A percentile compares a stretch with the other conserved stretches of the same genome.
Conservation (phyloP, 2,888 invertebrate genomes). For the Epirrita christyi region DNA sequence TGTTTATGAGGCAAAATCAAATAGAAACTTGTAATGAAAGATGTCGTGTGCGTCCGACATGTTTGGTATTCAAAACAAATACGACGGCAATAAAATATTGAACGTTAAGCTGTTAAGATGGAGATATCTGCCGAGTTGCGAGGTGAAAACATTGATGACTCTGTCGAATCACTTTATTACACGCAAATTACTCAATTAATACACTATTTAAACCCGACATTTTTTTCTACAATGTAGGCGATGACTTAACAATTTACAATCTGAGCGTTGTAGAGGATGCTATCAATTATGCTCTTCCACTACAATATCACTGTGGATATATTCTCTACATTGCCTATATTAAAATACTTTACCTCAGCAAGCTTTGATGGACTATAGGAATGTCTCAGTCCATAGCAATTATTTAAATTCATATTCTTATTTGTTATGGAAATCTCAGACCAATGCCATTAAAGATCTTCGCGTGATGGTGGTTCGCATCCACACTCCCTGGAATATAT, state of each 20-base stretch:
- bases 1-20: constrained; percentile 81
- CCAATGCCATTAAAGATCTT: constrained; percentile 37
- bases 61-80: constrained; percentile 78
- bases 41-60: constrained; percentile 73
- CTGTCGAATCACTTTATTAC: constrained; percentile 40
- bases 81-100: constrained; percentile 78
- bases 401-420: constrained; percentile 25
- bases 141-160: constrained; percentile 59
- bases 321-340: too few species aligned
- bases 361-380: constrained; percentile 6
- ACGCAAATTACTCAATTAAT: constrained; percentile 30
- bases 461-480: constrained; percentile 52
- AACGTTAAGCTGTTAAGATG: constrained; percentile 73
- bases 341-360: neutral
- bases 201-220: neutral
- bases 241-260: neutral
- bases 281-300: too few species aligned
- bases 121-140: constrained; percentile 60
- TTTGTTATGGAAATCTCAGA: constrained; percentile 32
- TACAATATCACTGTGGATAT: too few species aligned
- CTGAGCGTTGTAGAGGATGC: too few species aligned
- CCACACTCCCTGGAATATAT: constrained; percentile 77
- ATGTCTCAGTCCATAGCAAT: constrained; percentile 13
- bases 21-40: constrained; percentile 84
- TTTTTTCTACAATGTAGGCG: neutral